Base-by-base conservation (phyloP, 2,888 invertebrate species). In the Argyresthia goedartella region DNA sequence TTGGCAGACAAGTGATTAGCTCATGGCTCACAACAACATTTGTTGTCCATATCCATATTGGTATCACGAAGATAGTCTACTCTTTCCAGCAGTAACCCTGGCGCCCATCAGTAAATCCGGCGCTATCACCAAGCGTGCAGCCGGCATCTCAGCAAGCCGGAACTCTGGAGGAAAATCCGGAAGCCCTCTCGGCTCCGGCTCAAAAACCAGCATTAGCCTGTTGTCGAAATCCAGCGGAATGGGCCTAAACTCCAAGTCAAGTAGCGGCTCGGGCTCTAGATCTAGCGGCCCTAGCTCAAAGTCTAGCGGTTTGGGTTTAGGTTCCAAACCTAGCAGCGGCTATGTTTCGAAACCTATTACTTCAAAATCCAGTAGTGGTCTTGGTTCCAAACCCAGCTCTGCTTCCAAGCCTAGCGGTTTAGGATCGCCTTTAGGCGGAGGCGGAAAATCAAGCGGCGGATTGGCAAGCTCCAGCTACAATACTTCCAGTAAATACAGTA, bases 91-190 rank as follows among this genome's bases (percentile, higher is more conserved):
- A 25, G 34, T 25, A 55, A 61, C 35, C 53, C 69, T 80, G 79
- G 77, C 79, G 52, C 73, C 76, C 1, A 69, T 69, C 51, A 69
- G 51, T 50, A 79, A 76, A 41, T 55, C 67, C 57, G 69, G 73
- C 61, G 61, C 72, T 62, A 60, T 65, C 36, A 62, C 59, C 4
- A 81, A 77, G 57, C 69, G 69, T 62, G 77, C 76, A 54, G 60
- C 65, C 59, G 67, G 73, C 45, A 49, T 62, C 51, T 47, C 50
- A 11, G 54, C 51, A 25, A 54, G 44, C 16, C 44, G 15, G 34
- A 52, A 33, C 50, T 53, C 33, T 46, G 53, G 7, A 53, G 59
- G 36, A 60, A 8, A 51, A 53, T 48, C 56, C 48, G 16, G 59
- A 1, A 42, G 16, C 16, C 14, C 46, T 10, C 43, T 55, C 8